phyloP scores from a whole-genome alignment of 1,140 invertebrate genomes.

The Laupala kohalensis region DNA sequence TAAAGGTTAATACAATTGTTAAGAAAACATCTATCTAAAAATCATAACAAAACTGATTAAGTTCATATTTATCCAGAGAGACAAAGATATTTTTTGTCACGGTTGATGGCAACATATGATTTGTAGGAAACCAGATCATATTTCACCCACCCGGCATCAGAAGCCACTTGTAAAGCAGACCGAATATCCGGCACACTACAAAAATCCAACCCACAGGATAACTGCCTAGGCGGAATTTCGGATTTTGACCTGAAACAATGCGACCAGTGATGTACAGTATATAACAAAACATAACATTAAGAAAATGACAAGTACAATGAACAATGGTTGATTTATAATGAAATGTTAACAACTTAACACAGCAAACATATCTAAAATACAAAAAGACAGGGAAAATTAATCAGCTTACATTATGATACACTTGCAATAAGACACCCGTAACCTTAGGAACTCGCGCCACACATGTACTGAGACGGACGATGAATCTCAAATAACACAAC shows the following conservation, averaged over 20 bases:
- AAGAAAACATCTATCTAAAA: background rate
- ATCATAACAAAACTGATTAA: background rate
- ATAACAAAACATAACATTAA: background rate
- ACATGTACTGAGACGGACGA: background rate
- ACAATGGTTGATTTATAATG: background rate
- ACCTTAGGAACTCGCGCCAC: background rate
- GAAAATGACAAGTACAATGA: background rate
- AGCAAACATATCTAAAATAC: background rate
- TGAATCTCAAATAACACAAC: background rate
- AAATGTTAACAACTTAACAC: background rate
- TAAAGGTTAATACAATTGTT: background rate
- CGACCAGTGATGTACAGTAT: background rate
- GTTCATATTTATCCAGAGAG: too few species aligned
- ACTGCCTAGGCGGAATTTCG: background rate
- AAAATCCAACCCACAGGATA: constrained; percentile 36
- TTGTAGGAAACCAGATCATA: background rate
- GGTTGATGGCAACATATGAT: too few species aligned
- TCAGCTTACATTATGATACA: background rate
- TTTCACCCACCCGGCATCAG: constrained; percentile 22
- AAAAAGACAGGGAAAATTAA: background rate
- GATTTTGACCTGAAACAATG: background rate
- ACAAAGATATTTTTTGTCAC: too few species aligned
- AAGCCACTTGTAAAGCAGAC: constrained; percentile 24
- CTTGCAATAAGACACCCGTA: background rate
- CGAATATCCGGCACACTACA: constrained; percentile 29